Evolutionary conservation across 2,113 vertebrate genomes (phyloP), one percentile per base, ranked within the genome.

Genomic region (Furnarius figulus): DNA sequence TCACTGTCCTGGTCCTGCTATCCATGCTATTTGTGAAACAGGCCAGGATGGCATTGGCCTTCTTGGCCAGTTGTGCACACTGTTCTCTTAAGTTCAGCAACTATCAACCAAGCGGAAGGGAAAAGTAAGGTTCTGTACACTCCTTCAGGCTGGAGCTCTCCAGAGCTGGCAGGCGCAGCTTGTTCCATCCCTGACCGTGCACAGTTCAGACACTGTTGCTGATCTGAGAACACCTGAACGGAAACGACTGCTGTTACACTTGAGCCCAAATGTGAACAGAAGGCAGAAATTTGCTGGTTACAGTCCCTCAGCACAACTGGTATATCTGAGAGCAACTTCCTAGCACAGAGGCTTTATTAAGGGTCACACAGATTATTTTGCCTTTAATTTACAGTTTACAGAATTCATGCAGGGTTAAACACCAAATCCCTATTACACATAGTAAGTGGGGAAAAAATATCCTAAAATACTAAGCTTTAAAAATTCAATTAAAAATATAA

Each of bases 401-500:
- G 31, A 90, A 88, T 47, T 80, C 94, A 95, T 68, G 44, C 39
- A 68, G 86, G 42, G 52, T 81, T 87, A 92, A 95, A 85, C 40
- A 89, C 27, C 33, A 93, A 78, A 90, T 75, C 85, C 55, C 44
- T 81, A 53, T 80, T 92, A 94, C 21, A 37, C 53, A 58, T 3
- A 65, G 22, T 37, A 94, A 90, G 14, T 14, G 7, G 25, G 16
- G 6, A 28, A 80, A 74, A 90, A 80, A 88, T 12, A 65, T n/a
- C 25, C 19, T 65, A 70, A 95, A 96, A 91, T 50, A n/a, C 3
- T 30, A 40, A 68, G 65, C 49, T 93, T 95, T 91, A 93, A 91
- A 78, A 63, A 55, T n/a, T 46, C 80, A 85, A 78, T 78, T 85
- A 70, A 93, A 90, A 89, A 89, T 73, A 96, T 59, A 94, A 93